A percentile compares a stretch with the other conserved stretches of the same genome.
Evolutionary conservation across 2,113 vertebrate genomes (phyloP).

Genomic region (Columbina picui): DNA sequence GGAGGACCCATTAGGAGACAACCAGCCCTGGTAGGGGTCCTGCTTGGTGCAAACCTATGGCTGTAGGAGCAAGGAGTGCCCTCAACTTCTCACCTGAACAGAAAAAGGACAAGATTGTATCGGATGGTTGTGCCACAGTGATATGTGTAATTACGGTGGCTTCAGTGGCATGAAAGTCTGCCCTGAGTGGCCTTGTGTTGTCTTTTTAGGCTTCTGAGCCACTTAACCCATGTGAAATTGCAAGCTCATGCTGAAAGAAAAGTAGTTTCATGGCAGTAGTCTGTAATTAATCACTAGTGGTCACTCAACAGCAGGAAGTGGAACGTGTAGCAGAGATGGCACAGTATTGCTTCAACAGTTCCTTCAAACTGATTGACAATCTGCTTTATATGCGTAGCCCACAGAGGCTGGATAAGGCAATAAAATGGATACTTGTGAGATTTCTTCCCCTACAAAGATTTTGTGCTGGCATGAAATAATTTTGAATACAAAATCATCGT

Average conservation of each 20-base stretch:
- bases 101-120: background rate
- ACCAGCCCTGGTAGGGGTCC: background rate
- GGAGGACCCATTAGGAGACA: background rate
- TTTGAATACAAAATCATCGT: constrained; percentile 57
- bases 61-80: background rate
- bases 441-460: background rate
- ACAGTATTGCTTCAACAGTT: background rate
- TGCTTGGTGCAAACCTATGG: background rate
- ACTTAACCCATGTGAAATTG: background rate
- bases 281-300: background rate
- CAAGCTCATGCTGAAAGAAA: background rate
- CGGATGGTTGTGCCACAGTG: background rate
- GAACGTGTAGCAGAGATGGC: background rate
- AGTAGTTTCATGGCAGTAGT: background rate
- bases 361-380: background rate
- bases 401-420: constrained; percentile 14
- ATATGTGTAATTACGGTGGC: background rate
- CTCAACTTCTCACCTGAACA: background rate
- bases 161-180: background rate
- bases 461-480: constrained; percentile 54
- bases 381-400: background rate
- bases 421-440: constrained; percentile 46
- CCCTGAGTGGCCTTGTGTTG: background rate
- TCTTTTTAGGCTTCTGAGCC: background rate
- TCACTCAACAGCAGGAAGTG: background rate